phyloP scores from a whole-genome alignment of 2,888 invertebrate species.

The Leptopilina syphax region DNA sequence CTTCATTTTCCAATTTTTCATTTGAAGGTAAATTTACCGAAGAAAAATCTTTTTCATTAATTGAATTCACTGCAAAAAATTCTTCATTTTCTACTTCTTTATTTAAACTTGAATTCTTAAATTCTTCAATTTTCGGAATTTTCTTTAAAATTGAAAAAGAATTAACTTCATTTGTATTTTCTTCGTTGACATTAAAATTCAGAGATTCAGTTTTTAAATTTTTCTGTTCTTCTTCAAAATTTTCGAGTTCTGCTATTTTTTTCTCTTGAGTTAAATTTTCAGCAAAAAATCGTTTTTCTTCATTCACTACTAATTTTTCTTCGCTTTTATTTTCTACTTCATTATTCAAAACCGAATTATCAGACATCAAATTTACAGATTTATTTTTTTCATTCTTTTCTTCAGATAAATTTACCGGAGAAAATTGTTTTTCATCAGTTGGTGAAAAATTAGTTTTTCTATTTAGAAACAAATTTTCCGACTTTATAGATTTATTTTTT shows the following conservation, averaged over 20 bases:
- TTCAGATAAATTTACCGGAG: too few species aligned
- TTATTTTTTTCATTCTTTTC: too few species aligned
- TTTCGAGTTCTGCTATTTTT: not conserved
- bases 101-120: too few species aligned
- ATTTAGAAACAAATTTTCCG: too few species aligned
- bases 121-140: too few species aligned
- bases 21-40: not conserved
- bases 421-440: too few species aligned
- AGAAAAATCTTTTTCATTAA: not conserved
- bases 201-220: not conserved
- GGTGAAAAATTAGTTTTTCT: too few species aligned
- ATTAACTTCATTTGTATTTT: not conserved
- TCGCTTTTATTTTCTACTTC: not conserved
- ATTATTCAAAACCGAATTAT: not conserved
- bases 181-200: not conserved
- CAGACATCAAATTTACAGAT: too few species aligned
- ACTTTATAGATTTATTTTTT: too few species aligned
- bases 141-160: not conserved
- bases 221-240: not conserved
- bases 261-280: too few species aligned
- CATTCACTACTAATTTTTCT: too few species aligned
- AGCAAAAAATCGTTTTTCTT: not conserved
- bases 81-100: not conserved
- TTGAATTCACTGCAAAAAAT: not conserved
- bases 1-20: not conserved